Conservation (phyloP, 2,797 vertebrate species). For the Sebastes oblongus region DNA sequence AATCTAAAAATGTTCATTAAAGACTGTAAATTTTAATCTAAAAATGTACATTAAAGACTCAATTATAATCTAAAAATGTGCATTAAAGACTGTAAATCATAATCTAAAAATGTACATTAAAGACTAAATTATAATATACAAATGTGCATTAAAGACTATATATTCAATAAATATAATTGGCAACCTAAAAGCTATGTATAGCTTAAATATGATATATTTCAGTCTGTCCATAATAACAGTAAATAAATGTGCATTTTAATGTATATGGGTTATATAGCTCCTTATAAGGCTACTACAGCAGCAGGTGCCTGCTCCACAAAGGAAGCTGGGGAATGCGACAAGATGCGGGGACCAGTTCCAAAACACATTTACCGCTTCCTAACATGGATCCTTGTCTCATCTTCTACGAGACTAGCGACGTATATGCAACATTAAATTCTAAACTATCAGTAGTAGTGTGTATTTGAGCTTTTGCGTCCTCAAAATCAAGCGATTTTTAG, state of each 20-base stretch:
- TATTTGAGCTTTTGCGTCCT: rapidly evolving
- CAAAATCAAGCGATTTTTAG: rapidly evolving
- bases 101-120: too few species aligned
- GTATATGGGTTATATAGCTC: neutral
- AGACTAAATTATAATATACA: too few species aligned
- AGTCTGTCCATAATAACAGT: neutral
- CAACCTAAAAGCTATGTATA: neutral
- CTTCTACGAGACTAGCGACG: rapidly evolving
- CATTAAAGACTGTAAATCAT: too few species aligned
- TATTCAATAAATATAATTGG: too few species aligned
- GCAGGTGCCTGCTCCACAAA: slow-evolving; percentile 8
- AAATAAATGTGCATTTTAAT: neutral
- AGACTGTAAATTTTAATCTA: too few species aligned
- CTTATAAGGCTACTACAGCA: neutral
- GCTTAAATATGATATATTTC: neutral
- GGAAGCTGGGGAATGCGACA: neutral
- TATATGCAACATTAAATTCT: rapidly evolving
- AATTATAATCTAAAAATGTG: rapidly evolving
- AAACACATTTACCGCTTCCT: neutral
- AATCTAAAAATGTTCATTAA: too few species aligned
- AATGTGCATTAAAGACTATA: too few species aligned
- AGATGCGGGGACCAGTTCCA: neutral
- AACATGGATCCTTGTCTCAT: neutral
- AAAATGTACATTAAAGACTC: too few species aligned
- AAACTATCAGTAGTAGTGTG: neutral